A percentile compares a stretch with the other conserved stretches of the same genome.
phyloP scores from a whole-genome alignment of 2,113 vertebrate species.

The Benitochromis conjunctus region DNA sequence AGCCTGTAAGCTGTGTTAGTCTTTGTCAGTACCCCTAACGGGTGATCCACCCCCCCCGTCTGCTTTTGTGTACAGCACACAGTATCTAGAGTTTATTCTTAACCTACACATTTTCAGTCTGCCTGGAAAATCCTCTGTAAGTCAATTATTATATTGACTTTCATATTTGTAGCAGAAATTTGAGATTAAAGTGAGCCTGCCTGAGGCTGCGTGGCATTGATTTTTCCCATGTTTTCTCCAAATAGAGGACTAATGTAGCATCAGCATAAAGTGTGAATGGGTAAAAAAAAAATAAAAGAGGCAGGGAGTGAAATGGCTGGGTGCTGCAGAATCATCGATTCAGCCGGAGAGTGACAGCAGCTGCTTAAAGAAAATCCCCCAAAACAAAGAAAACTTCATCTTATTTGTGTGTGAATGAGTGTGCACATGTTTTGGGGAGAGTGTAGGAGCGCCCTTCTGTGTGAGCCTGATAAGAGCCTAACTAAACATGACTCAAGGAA shows the following conservation, averaged over 20 bases:
- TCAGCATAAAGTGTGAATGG: constrained; percentile 11
- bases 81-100: not conserved
- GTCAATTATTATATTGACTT: constrained; percentile 49
- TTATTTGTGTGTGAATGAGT: not conserved
- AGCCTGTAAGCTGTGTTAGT: constrained; percentile 10
- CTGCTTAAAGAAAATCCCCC: not conserved
- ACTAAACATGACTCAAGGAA: constrained; percentile 36
- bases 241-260: constrained; percentile 33
- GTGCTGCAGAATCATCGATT: constrained; percentile 56
- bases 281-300: not conserved
- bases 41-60: not conserved
- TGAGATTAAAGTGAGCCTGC: constrained; percentile 29
- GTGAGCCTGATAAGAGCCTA: constrained; percentile 16
- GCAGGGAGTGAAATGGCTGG: not conserved
- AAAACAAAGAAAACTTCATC: not conserved
- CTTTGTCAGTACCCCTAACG: constrained; percentile 31
- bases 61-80: constrained; percentile 37
- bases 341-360: constrained; percentile 25
- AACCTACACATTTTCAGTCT: not conserved
- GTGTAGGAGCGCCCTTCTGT: not conserved
- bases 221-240: constrained; percentile 32
- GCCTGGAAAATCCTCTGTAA: constrained; percentile 4
- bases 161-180: constrained; percentile 50
- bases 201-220: constrained; percentile 32
- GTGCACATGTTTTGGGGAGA: not conserved